phyloP scores from a whole-genome alignment of 2,797 vertebrate species.

The Alectoris magna region DNA sequence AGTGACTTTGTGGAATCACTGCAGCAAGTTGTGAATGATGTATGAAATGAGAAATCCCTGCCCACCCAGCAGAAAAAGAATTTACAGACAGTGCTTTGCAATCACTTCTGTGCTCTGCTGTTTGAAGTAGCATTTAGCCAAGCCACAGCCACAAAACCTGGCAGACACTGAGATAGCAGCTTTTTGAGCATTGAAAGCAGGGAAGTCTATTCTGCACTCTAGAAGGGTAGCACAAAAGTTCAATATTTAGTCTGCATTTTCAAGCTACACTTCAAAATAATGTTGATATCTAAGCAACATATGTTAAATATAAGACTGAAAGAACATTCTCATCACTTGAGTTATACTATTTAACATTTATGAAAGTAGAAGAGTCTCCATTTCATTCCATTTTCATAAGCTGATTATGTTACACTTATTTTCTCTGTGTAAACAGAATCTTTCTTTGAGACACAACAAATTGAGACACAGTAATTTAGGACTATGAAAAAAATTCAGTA shows the following conservation, averaged over 20 bases:
- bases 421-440: neutral
- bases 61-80: conserved; percentile 7
- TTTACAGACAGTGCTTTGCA: neutral
- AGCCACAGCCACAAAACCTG: neutral
- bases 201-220: neutral
- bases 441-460: neutral
- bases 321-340: neutral
- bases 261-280: neutral
- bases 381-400: neutral
- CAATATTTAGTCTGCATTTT: neutral
- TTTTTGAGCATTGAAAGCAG: neutral
- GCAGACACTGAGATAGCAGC: neutral
- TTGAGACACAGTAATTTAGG: neutral
- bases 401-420: neutral
- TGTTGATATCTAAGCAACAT: neutral
- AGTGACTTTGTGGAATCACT: conserved; percentile 23
- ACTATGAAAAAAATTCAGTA: neutral
- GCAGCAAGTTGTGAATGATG: conserved; percentile 32
- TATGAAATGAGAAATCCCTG: conserved; percentile 23
- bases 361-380: neutral
- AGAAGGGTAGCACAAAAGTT: fast-evolving
- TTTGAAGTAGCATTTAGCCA: conserved; percentile 20
- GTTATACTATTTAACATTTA: neutral
- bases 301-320: neutral
- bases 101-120: neutral